These are phyloP conservation scores for Flabesymbios commensalis DNA, from an alignment of 2,888 invertebrate species.

Conservation along the genomic window DNA sequence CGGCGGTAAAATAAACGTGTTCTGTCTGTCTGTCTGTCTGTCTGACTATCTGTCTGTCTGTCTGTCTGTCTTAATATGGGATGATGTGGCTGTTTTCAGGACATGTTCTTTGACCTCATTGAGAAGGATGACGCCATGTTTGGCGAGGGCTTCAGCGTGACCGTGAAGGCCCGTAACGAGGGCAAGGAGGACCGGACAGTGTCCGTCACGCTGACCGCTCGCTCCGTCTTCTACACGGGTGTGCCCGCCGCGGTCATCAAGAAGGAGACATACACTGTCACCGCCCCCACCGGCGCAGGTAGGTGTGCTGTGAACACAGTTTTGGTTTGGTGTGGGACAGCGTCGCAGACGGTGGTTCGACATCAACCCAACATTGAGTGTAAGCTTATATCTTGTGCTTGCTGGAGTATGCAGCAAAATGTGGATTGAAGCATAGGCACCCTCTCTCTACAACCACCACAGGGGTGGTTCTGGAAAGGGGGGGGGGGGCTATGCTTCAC, in stretches of 20 bases:
- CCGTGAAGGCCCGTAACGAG: constrained; percentile 22
- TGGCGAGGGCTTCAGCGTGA: constrained; percentile 28
- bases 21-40: too few relatives aligned
- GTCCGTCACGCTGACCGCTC: constrained; percentile 23
- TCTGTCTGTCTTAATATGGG: too few relatives aligned
- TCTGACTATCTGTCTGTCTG: too few relatives aligned
- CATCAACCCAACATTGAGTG: not conserved
- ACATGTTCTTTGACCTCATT: constrained; percentile 26
- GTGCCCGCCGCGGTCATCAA: constrained; percentile 25
- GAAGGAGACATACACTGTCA: constrained; percentile 10
- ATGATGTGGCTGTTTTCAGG: constrained; percentile 20
- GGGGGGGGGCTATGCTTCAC: too few relatives aligned
- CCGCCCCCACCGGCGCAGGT: constrained; percentile 13
- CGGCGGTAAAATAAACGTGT: too few relatives aligned
- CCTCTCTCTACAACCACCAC: too few relatives aligned
- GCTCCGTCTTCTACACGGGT: constrained; percentile 31
- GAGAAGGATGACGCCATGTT: constrained; percentile 20
- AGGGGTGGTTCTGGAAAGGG: too few relatives aligned
- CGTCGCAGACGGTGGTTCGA: too few relatives aligned
- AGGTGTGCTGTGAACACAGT: too few relatives aligned
- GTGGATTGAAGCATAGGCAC: too few relatives aligned
- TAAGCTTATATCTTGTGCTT: not conserved
- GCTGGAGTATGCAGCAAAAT: too few relatives aligned
- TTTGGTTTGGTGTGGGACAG: too few relatives aligned
- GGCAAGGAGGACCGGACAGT: constrained; percentile 12